Evolutionary conservation across 2,888 invertebrate species (phyloP), one percentile per base, ranked within the genome.

Genomic region (Dynastes hyllus): DNA sequence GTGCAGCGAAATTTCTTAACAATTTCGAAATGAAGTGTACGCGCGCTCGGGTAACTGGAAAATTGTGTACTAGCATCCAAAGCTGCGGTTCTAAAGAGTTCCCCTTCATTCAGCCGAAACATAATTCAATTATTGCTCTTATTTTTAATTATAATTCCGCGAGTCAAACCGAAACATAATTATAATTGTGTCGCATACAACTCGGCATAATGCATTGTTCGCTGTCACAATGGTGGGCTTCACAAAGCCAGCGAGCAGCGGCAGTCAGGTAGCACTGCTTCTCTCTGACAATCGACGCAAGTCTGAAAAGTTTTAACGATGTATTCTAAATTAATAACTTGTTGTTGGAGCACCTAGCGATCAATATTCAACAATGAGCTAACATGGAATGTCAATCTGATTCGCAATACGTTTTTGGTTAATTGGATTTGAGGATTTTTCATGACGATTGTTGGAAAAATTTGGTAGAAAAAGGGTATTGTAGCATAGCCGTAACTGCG

Each of bases 291-390:
- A 88, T 88, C 86, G 85, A 86, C 86, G 87, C 88, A 87, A 89
- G 88, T 88, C 88, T 88, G 88, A 89, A 89, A 89, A 88, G 88
- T 88, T 89, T 89, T 89, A 89, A 89, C 88, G 88, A 89, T 88
- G 88, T 88, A 89, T 88, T 88, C 86, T 87, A 87, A 86, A 88
- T 88, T 88, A 88, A 88, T 89, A 88, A 88, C 88, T 88, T 88
- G 88, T 86, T 86, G 86, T 86, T 87, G 87, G 85, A 86, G 86
- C 85, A 86, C 86, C 83, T 83, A 84, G 82, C 85, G 88, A 88
- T 88, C 88, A 85, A 88, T 88, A 87, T 79, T 79, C 50, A 75
- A 80, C 81, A 80, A 81, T 80, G 78, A 77, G 80, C 71, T 79
- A 79, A 80, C 79, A 78, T 77, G 81, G 78, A 76, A 79, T 76